A percentile compares a stretch with the other conserved stretches of the same genome.
Evolutionary conservation across 30 jellyfish, hydroid and myxozoan species (phyloP).

Genomic region (Turritopsis rubra): DNA sequence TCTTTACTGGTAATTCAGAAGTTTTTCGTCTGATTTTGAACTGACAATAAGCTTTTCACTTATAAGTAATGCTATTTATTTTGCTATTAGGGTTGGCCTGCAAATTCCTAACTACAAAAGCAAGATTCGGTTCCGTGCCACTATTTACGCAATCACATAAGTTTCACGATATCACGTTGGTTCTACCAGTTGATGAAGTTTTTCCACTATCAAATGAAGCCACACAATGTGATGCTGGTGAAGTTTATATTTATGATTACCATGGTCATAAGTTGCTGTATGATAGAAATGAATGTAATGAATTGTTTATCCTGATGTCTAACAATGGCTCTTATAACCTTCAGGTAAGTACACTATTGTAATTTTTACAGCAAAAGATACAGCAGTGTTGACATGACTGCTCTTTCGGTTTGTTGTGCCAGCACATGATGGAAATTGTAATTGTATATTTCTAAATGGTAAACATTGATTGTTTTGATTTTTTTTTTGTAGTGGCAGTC

Average conservation of each 20-base stretch:
- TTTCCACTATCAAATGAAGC: background rate
- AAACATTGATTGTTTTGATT: too few relatives aligned
- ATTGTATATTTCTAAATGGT: too few relatives aligned
- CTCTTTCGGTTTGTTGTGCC: too few relatives aligned
- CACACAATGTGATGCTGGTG: slow-evolving; percentile 19
- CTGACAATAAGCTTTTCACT: too few relatives aligned
- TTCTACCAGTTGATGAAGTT: too few relatives aligned
- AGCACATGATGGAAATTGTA: too few relatives aligned
- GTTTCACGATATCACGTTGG: background rate
- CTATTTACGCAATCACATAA: background rate
- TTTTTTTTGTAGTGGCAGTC: too few relatives aligned
- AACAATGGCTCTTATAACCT: background rate
- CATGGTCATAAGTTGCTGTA: slow-evolving; percentile 15
- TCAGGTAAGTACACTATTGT: too few relatives aligned
- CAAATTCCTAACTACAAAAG: background rate
- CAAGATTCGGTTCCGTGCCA: background rate
- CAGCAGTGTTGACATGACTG: too few relatives aligned
- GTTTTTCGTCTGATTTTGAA: too few relatives aligned
- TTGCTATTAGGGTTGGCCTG: background rate
- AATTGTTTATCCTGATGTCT: background rate
- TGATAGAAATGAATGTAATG: slow-evolving; percentile 13
- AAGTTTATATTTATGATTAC: background rate
- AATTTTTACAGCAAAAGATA: too few relatives aligned
- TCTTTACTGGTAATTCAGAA: too few relatives aligned
- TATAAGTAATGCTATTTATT: background rate